A percentile compares a stretch with the other conserved stretches of the same genome.
phyloP scores from a whole-genome alignment of 2,113 vertebrate species.

The Penelope pileata region DNA sequence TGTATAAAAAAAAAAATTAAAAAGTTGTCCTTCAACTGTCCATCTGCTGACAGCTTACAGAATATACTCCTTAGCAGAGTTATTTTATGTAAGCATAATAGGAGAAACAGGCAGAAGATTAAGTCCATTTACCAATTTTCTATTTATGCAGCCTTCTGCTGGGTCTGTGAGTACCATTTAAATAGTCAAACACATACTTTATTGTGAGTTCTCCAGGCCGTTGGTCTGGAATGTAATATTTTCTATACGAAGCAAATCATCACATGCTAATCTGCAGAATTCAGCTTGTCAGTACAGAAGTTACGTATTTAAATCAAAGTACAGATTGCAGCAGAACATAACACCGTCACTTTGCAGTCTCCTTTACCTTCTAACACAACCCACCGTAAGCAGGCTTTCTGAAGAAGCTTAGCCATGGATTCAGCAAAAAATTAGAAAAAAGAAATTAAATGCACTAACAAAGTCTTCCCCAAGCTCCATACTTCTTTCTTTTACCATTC shows the following conservation, averaged over 20 bases:
- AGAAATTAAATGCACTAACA: neutral
- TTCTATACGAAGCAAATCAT: neutral
- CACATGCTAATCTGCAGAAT: neutral
- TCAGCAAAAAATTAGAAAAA: neutral
- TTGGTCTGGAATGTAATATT: neutral
- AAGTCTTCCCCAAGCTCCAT: neutral
- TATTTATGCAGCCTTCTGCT: neutral
- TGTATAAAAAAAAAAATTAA: neutral
- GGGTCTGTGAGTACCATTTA: neutral
- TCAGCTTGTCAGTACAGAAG: neutral
- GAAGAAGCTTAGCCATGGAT: neutral
- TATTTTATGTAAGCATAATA: neutral
- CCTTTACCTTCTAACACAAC: constrained; percentile 17
- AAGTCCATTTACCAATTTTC: neutral
- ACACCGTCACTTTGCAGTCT: neutral
- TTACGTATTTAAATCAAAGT: neutral
- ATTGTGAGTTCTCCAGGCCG: neutral
- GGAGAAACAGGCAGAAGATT: neutral
- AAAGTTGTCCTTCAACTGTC: neutral
- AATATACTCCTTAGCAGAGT: neutral
- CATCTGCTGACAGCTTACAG: neutral
- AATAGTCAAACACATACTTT: neutral
- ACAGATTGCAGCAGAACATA: neutral
- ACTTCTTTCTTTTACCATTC: neutral
- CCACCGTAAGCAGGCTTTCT: neutral